phyloP scores from a whole-genome alignment of 2,113 vertebrate species.

The Coptodon bakossiorum region DNA sequence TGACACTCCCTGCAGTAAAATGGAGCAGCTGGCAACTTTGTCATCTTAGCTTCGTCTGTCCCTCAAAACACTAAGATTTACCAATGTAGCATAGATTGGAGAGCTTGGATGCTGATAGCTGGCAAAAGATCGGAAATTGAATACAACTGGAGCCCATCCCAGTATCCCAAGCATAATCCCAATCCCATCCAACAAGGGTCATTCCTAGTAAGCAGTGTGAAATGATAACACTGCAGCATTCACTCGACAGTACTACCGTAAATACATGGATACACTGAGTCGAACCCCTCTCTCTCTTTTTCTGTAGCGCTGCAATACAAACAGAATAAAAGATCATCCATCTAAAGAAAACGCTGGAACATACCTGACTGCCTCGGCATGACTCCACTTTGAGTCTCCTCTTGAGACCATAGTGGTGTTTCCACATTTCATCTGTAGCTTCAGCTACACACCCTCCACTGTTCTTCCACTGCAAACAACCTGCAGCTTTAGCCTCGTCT shows the following conservation, averaged over 20 bases:
- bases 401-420: background rate
- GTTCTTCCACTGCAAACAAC: background rate
- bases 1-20: background rate
- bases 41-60: background rate
- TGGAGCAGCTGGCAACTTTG: background rate
- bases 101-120: background rate
- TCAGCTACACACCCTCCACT: background rate
- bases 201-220: rapidly evolving
- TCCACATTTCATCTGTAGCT: slow-evolving; percentile 1
- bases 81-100: background rate
- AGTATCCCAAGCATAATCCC: background rate
- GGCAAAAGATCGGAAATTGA: background rate
- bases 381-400: background rate
- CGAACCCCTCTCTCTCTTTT: rapidly evolving
- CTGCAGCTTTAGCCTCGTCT: background rate
- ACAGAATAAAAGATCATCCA: background rate
- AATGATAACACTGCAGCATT: background rate
- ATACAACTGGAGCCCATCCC: background rate
- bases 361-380: background rate
- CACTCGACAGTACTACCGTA: too few species aligned
- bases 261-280: rapidly evolving
- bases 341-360: background rate
- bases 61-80: background rate
- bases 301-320: background rate
- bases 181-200: background rate